Evolutionary conservation across 1,140 invertebrate species (phyloP).

Genomic region (Ceratitis capitata): DNA sequence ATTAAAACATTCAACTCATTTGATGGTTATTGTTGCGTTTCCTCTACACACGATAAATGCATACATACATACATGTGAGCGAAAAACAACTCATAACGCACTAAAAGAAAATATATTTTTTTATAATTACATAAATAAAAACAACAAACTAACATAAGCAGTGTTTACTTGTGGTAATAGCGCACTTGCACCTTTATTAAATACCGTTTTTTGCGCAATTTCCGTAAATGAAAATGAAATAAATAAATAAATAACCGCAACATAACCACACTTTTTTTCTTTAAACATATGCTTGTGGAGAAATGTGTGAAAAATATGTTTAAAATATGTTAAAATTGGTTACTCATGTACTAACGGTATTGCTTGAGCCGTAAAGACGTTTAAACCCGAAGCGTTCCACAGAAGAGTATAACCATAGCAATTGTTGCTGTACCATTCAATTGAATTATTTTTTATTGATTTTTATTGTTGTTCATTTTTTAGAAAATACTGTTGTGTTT

Average conservation of each 20-base stretch:
- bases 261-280: neutral
- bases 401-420: neutral
- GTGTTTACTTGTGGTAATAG: neutral
- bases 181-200: neutral
- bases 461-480: neutral
- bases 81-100: neutral
- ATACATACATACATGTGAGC: neutral
- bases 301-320: neutral
- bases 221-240: neutral
- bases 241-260: neutral
- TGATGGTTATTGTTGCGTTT: neutral
- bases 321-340: neutral
- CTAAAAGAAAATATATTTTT: neutral
- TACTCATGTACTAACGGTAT: neutral
- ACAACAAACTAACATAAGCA: neutral
- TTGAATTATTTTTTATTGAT: neutral
- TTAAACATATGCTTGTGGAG: no score
- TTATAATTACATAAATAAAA: no score
- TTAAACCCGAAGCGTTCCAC: neutral
- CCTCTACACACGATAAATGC: neutral
- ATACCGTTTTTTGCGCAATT: constrained; percentile 4
- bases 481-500: neutral
- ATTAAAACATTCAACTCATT: constrained; percentile 16
- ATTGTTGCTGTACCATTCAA: neutral
- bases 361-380: neutral